Conservation (phyloP, 2,888 invertebrate genomes). For the Hanleya hanleyi region DNA sequence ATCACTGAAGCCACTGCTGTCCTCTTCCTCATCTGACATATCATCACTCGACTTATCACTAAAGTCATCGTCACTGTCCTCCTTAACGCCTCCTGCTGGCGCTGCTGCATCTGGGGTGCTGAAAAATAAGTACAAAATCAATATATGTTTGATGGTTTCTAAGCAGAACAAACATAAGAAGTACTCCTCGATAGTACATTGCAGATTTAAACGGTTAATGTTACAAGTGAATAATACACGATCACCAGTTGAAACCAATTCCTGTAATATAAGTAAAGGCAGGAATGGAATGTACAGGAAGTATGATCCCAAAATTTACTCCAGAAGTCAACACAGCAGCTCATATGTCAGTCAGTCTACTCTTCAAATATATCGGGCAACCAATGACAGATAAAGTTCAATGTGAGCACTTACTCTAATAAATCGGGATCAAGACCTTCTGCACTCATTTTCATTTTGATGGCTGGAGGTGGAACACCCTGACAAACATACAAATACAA, state of each 20-base stretch:
- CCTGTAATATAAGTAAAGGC: no score
- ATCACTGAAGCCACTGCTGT: background rate
- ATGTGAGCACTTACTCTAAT: constrained; percentile 78
- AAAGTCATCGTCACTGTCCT: constrained; percentile 14
- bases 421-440: constrained; percentile 88
- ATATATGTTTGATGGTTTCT: no score
- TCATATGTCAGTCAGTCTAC: background rate
- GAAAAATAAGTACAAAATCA: constrained; percentile 15
- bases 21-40: no score
- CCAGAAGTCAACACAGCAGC: background rate
- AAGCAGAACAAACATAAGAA: no score
- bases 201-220: no score
- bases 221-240: background rate
- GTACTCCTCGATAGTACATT: no score
- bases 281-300: no score
- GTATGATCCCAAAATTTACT: no score
- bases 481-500: constrained; percentile 28
- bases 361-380: no score
- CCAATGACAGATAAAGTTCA: background rate
- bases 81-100: constrained; percentile 39
- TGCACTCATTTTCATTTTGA: constrained; percentile 85
- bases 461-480: constrained; percentile 86
- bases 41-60: background rate
- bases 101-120: constrained; percentile 63
- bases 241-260: no score